These are phyloP conservation scores for Lepidonotus clava DNA, from an alignment of 2,888 invertebrate species.

Conservation along the genomic window DNA sequence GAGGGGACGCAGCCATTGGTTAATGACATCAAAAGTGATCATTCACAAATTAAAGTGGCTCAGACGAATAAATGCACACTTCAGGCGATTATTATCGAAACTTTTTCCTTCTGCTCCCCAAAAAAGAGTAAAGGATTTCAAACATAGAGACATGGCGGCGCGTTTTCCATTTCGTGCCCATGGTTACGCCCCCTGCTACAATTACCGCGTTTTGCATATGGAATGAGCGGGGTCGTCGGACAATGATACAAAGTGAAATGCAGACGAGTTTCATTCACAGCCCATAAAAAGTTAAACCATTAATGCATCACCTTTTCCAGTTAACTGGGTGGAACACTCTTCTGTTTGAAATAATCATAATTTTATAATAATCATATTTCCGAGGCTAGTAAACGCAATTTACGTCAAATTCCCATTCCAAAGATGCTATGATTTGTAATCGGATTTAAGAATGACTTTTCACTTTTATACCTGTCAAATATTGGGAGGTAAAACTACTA, in stretches of 20 bases:
- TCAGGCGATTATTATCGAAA: constrained; percentile 12
- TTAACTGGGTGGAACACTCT: too few relatives aligned
- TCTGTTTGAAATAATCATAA: too few relatives aligned
- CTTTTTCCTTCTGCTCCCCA: constrained; percentile 29
- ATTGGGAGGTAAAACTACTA: too few relatives aligned
- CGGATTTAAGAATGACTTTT: too few relatives aligned
- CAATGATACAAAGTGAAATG: background rate
- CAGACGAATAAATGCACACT: constrained; percentile 41
- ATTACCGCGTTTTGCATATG: constrained; percentile 14
- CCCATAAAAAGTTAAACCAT: too few relatives aligned
- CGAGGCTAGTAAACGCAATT: too few relatives aligned
- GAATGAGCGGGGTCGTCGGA: background rate
- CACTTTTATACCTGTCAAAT: too few relatives aligned
- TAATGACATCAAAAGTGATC: constrained; percentile 47
- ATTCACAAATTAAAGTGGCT: constrained; percentile 45
- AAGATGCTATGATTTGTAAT: too few relatives aligned
- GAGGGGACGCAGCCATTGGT: constrained; percentile 38
- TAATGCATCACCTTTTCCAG: too few relatives aligned
- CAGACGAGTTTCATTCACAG: too few relatives aligned
- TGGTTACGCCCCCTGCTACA: background rate
- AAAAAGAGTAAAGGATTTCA: background rate
- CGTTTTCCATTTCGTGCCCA: background rate
- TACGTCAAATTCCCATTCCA: too few relatives aligned
- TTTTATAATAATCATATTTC: too few relatives aligned
- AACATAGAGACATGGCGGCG: background rate